Percentiles rank a stretch among this genome's conserved stretches.
phyloP scores from a whole-genome alignment of 2,113 vertebrate genomes.

The Tupaia chinensis region DNA sequence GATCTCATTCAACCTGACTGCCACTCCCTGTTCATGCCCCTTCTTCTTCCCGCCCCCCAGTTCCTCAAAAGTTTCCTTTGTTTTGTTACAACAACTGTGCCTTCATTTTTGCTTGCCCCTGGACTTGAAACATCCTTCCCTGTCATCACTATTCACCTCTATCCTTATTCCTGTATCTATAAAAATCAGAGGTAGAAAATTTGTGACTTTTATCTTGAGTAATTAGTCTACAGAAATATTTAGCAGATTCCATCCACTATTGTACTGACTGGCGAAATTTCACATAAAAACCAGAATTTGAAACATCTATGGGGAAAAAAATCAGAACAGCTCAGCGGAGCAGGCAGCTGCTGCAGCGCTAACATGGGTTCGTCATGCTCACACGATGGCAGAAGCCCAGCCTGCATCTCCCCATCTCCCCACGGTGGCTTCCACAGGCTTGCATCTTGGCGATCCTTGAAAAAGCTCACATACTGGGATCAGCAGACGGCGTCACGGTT shows the following conservation, averaged over 20 bases:
- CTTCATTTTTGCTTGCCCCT: not conserved
- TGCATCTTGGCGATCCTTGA: not conserved
- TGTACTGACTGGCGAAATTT: not conserved
- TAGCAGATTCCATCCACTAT: not conserved
- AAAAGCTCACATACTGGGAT: not conserved
- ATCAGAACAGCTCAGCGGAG: not conserved
- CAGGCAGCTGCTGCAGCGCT: not conserved
- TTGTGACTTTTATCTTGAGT: not conserved
- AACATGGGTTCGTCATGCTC: no score
- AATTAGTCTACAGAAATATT: slow-evolving; percentile 14
- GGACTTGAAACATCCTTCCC: not conserved
- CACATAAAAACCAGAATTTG: slow-evolving; percentile 1
- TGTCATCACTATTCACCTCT: not conserved
- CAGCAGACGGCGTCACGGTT: no score
- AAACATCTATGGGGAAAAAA: not conserved
- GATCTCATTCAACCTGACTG: not conserved
- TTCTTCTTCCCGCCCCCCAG: not conserved
- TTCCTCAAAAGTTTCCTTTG: not conserved
- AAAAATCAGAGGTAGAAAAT: slow-evolving; percentile 29
- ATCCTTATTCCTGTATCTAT: not conserved
- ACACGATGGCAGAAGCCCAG: no score
- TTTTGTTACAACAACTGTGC: not conserved
- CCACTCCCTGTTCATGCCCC: not conserved
- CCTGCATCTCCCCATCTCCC: not conserved
- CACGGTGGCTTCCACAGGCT: not conserved